phyloP scores from a whole-genome alignment of 2,797 vertebrate genomes.

The Mus minutoides region DNA sequence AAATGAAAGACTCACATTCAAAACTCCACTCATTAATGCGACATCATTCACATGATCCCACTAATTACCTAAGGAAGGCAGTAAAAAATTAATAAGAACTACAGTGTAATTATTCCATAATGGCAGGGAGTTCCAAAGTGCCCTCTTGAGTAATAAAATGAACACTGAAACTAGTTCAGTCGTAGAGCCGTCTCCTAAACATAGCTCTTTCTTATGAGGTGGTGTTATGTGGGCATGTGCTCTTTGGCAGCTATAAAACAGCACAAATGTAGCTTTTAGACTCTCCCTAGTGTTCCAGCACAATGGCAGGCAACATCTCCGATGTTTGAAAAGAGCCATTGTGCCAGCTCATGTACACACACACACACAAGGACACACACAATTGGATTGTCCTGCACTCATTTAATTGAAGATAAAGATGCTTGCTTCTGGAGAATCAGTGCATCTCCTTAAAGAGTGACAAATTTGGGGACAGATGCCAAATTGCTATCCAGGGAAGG shows the following conservation, averaged over 20 bases:
- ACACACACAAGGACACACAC: background rate
- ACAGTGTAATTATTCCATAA: constrained; percentile 85
- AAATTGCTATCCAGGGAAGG: background rate
- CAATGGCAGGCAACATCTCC: background rate
- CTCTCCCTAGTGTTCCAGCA: constrained; percentile 21
- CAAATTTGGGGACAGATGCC: background rate
- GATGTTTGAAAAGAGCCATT: background rate
- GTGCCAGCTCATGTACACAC: background rate
- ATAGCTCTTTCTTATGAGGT: constrained; percentile 17
- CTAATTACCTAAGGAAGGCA: constrained; percentile 82
- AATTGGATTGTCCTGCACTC: background rate
- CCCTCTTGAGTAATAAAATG: constrained; percentile 81
- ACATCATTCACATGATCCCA: constrained; percentile 72
- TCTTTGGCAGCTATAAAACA: background rate
- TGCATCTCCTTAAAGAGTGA: background rate
- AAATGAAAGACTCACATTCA: constrained; percentile 61
- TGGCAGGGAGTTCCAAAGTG: constrained; percentile 80
- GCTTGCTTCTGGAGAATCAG: background rate
- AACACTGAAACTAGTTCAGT: constrained; percentile 76
- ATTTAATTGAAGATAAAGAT: background rate
- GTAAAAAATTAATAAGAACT: constrained; percentile 84
- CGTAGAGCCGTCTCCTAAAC: constrained; percentile 68
- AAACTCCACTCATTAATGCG: constrained; percentile 78
- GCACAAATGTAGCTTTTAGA: constrained; percentile 16
- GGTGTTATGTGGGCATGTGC: background rate